Conservation (phyloP, 2,113 vertebrate species). For the Axis porcinus region DNA sequence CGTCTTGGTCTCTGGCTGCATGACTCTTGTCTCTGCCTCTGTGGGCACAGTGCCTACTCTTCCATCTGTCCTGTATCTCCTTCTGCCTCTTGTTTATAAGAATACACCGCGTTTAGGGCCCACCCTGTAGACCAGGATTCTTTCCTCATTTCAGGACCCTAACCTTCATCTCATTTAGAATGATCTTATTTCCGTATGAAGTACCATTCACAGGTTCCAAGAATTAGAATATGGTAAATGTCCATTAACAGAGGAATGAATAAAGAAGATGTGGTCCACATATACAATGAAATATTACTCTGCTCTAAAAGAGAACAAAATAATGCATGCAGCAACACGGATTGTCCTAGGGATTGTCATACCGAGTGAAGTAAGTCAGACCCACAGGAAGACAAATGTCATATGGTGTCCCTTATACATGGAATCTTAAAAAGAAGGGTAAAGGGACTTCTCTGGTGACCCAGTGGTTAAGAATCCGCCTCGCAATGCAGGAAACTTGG, state of each 20-base stretch:
- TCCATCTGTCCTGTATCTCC: background rate
- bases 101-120: background rate
- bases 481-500: background rate
- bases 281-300: background rate
- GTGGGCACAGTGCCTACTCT: background rate
- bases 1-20: background rate
- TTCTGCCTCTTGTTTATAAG: background rate
- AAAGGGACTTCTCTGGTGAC: background rate
- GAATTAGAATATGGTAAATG: background rate
- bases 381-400: background rate
- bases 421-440: background rate
- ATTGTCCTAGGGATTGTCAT: background rate
- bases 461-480: background rate
- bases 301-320: background rate
- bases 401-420: background rate
- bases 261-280: background rate
- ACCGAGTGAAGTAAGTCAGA: background rate
- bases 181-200: background rate
- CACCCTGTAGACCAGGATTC: background rate
- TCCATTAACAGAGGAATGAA: background rate
- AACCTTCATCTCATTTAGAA: background rate
- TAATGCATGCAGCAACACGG: background rate
- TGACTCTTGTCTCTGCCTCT: background rate
- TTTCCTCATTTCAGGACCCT: background rate
- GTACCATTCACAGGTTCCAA: background rate